Evolutionary conservation across 2,797 vertebrate species (phyloP).

Genomic region (Numenius phaeopus): DNA sequence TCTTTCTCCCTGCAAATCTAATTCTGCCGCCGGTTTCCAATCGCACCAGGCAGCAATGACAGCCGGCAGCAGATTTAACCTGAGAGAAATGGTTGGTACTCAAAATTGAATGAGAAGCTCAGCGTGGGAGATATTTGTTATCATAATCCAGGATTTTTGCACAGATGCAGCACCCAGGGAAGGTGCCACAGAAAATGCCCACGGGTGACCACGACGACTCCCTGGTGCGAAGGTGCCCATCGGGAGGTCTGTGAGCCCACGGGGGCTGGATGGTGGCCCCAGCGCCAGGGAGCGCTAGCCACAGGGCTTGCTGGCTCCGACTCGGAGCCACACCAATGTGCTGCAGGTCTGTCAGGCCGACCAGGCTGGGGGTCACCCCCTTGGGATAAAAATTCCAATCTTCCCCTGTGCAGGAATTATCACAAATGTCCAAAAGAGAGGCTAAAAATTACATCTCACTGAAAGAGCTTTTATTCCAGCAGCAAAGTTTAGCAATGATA

Average conservation of each 20-base stretch:
- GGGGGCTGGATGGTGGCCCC: background rate
- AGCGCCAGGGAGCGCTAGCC: background rate
- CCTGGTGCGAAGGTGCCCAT: background rate
- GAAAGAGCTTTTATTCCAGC: background rate
- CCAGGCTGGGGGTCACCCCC: background rate
- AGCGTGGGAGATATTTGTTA: background rate
- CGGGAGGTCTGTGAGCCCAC: background rate
- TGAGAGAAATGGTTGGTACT: background rate
- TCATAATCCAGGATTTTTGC: background rate
- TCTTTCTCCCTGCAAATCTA: background rate
- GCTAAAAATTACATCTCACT: background rate
- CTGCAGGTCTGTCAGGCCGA: background rate
- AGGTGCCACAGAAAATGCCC: background rate
- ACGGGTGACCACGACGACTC: fast-evolving
- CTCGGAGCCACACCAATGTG: too few species aligned
- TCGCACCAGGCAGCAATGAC: background rate
- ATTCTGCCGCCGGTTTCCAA: background rate
- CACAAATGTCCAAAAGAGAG: background rate
- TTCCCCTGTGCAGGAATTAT: background rate
- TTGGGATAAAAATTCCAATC: background rate
- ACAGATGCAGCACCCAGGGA: background rate
- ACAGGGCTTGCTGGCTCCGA: background rate
- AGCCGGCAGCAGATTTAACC: background rate
- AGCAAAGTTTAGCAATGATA: background rate
- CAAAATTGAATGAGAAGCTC: background rate